Evolutionary conservation across 2,888 invertebrate species (phyloP).

Genomic region (Drosophila hamatofila): DNA sequence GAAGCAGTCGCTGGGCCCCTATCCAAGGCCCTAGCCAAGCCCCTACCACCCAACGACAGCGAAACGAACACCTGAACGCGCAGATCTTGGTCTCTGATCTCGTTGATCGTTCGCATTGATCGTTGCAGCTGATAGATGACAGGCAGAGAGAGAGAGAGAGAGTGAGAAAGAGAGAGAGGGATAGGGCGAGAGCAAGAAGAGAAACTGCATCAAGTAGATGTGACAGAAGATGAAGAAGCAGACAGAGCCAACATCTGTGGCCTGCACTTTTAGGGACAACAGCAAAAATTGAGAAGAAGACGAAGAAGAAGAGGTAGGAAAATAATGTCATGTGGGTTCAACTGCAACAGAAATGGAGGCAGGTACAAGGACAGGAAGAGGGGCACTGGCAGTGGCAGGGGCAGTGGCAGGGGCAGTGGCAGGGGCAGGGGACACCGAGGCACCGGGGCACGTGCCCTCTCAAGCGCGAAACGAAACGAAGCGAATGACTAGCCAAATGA

Average conservation of each 20-base stretch:
- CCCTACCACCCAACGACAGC: constrained; percentile 2
- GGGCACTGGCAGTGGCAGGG: not conserved
- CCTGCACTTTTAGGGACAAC: constrained; percentile 23
- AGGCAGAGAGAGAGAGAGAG: not conserved
- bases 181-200: not conserved
- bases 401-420: not conserved
- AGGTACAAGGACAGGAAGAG: constrained; percentile 2
- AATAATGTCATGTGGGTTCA: constrained; percentile 78
- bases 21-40: not conserved
- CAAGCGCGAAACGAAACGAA: constrained; percentile 72
- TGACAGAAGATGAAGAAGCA: not conserved
- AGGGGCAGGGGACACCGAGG: not conserved
- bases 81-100: constrained; percentile 15
- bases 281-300: constrained; percentile 15
- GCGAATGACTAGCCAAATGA: constrained; percentile 44
- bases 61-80: constrained; percentile 37
- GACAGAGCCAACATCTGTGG: constrained; percentile 5
- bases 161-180: not conserved
- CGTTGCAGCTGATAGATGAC: constrained; percentile 17
- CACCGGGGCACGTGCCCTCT: constrained; percentile 74
- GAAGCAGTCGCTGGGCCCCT: constrained; percentile 19
- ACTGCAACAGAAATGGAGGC: constrained; percentile 6
- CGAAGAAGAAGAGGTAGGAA: not conserved
- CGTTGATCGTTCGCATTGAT: constrained; percentile 16
- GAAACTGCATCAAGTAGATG: constrained; percentile 27